Conservation (phyloP, 1,140 invertebrate genomes). For the Cyphomyrmex costatus region DNA sequence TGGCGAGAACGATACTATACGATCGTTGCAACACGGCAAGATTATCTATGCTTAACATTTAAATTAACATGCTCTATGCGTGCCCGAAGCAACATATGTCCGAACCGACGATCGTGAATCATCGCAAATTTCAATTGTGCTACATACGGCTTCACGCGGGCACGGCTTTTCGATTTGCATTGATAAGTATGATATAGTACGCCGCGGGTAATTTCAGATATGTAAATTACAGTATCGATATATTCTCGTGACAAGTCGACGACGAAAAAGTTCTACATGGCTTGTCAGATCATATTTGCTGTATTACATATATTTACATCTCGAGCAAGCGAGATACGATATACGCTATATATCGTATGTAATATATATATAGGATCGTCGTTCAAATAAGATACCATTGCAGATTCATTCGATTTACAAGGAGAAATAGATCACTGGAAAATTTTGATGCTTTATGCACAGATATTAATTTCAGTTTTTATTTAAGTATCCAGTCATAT, state of each 20-base stretch:
- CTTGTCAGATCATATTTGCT: constrained; percentile 56
- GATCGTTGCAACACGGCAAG: neutral
- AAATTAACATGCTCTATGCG: constrained; percentile 33
- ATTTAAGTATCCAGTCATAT: neutral
- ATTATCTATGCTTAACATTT: constrained; percentile 36
- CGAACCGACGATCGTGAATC: constrained; percentile 33
- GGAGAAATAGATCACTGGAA: neutral
- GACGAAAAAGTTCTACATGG: constrained; percentile 38
- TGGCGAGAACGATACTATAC: neutral
- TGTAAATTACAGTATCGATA: constrained; percentile 44
- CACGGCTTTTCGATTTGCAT: constrained; percentile 48
- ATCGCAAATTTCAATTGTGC: constrained; percentile 37
- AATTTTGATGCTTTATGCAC: neutral
- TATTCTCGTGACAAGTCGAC: constrained; percentile 31
- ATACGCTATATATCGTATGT: neutral
- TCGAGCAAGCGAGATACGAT: constrained; percentile 8
- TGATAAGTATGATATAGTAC: constrained; percentile 47
- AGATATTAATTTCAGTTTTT: constrained; percentile 12
- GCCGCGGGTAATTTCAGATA: constrained; percentile 46
- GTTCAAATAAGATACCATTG: constrained; percentile 34
- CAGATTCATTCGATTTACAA: constrained; percentile 27
- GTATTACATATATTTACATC: constrained; percentile 44
- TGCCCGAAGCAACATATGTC: neutral
- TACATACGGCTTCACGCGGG: constrained; percentile 14
- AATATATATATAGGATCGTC: constrained; percentile 10